Conservation (phyloP, 2,113 vertebrate genomes). For the Pterocles gutturalis region DNA sequence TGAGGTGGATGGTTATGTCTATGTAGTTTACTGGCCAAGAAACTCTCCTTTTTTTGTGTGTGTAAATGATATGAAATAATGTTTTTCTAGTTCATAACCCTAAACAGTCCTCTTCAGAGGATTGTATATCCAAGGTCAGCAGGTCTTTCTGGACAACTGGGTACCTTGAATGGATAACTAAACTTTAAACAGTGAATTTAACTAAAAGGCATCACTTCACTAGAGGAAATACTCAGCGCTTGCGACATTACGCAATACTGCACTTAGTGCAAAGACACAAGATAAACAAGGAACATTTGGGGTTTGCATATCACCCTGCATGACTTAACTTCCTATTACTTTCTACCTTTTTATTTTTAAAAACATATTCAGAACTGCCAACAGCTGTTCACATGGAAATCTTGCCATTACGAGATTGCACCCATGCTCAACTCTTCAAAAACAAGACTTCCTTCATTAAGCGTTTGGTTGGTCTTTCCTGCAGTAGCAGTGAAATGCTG, state of each 20-base stretch:
- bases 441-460: not conserved
- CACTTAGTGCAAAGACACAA: not conserved
- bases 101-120: not conserved
- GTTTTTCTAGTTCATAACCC: not conserved
- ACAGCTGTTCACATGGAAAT: not conserved
- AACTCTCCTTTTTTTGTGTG: not conserved
- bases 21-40: not conserved
- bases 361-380: not conserved
- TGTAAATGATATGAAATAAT: not conserved
- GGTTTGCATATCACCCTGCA: not conserved
- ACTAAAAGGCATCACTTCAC: constrained; percentile 17
- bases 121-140: not conserved
- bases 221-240: not conserved
- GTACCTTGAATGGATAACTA: constrained; percentile 40
- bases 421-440: not conserved
- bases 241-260: not conserved
- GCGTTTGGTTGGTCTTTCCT: not conserved
- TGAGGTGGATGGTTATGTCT: accelerated
- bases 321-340: not conserved
- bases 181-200: constrained; percentile 13
- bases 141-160: not conserved
- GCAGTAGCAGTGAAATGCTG: not conserved
- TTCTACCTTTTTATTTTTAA: not conserved
- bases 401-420: not conserved
- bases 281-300: not conserved